These are phyloP conservation scores for Tiaroga cobitis DNA, from an alignment of 2,797 vertebrate species.

Conservation along the genomic window DNA sequence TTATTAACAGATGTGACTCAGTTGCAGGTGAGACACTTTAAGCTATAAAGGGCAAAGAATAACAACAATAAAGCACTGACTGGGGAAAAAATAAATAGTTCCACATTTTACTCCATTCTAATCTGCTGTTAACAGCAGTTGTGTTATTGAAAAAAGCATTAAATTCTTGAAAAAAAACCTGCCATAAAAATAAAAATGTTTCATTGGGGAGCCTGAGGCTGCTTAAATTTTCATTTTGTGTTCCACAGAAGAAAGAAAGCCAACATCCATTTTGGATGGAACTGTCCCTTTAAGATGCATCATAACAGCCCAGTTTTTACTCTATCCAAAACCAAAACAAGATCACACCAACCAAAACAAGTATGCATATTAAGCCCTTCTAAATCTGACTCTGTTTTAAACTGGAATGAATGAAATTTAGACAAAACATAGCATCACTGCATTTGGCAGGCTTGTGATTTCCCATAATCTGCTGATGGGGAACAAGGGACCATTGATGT, in stretches of 20 bases:
- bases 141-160: too few species aligned
- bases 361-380: background rate
- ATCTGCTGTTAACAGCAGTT: background rate
- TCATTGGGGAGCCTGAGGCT: too few species aligned
- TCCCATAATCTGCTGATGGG: constrained; percentile 8
- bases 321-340: constrained; percentile 12
- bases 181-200: background rate
- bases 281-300: constrained; percentile 19
- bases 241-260: background rate
- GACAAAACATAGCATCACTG: background rate
- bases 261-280: too few species aligned
- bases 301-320: background rate
- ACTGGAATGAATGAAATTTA: background rate
- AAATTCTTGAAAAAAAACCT: background rate
- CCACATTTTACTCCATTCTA: background rate
- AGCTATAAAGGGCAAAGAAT: constrained; percentile 1
- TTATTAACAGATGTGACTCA: constrained; percentile 32
- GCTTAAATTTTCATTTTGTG: background rate
- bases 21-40: background rate
- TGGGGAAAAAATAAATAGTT: background rate
- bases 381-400: background rate
- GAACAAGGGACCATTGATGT: constrained; percentile 31
- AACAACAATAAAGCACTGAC: background rate
- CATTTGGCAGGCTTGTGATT: background rate
- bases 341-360: background rate